Evolutionary conservation across 2,113 vertebrate species (phyloP), one percentile per base, ranked within the genome.

Genomic region (Actenoides hombroni): DNA sequence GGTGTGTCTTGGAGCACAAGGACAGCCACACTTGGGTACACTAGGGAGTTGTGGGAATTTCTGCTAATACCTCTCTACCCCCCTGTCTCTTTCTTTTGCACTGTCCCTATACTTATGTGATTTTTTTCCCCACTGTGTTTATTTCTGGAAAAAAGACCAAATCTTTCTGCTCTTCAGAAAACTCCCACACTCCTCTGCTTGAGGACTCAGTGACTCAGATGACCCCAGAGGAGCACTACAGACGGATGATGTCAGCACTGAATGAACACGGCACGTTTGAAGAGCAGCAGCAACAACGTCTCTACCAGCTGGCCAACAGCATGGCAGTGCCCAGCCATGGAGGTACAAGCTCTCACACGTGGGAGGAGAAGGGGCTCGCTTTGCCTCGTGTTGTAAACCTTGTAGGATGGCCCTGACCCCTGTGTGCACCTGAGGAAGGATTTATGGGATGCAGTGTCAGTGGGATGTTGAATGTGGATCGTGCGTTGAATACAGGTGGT

Each of bases 161-260:
- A 65, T 46, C 39, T 60, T 39, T 91, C 39, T 79, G 20, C 61
- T 31, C 88, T 19, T 7, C 97, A 99, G 99, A 99, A 96, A 98
- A 98, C 91, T 98, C 98, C 33, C 98, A 98, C 94, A 98, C 98
- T 31, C 98, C 98, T 21, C 92, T 97, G 89, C 98, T 99, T 70
- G 99, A 99, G 89, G 98, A 98, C 48, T 93, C 97, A 15, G 98
- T 98, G 92, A 96, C 98, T 90, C 98, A 98, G 98, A 99, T 99
- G 99, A 99, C 99, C 97, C 99, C 99, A 0, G 99, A 99, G 97
- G 99, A 99, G 94, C 99, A 99, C 96, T 99, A 99, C 95, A 98
- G 98, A 82, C 98, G 99, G 87, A 99, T 99, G 97, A 98, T 99
- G 98, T 99, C 99, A 1, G 99, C 99, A 3, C 98, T 99, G 69